phyloP scores from a whole-genome alignment of 2,797 vertebrate genomes.

The Loris lydekkerianus region DNA sequence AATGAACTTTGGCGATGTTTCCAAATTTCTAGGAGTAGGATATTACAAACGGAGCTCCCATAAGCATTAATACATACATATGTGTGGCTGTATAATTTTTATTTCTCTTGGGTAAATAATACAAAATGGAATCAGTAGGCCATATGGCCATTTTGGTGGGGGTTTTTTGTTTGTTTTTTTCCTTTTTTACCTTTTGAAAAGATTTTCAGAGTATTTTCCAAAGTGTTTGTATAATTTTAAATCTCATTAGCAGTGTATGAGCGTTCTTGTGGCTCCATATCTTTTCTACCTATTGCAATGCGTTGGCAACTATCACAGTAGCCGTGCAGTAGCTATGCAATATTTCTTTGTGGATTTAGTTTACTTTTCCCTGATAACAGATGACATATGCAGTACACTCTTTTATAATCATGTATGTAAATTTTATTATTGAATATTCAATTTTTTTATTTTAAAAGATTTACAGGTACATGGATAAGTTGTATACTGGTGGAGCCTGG shows the following conservation, averaged over 20 bases:
- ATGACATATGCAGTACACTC: not conserved
- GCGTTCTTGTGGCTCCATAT: not conserved
- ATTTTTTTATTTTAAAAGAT: not conserved
- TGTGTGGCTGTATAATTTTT: not conserved
- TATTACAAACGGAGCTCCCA: not conserved
- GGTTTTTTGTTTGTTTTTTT: not conserved
- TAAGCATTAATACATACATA: not conserved
- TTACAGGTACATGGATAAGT: not conserved
- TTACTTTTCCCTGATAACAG: not conserved
- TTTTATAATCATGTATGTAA: not conserved
- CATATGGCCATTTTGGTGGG: not conserved
- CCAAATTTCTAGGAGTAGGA: not conserved
- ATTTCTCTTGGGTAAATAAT: not conserved
- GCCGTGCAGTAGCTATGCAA: not conserved
- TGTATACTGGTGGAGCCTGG: not conserved
- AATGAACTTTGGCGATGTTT: not conserved
- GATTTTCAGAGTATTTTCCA: not conserved
- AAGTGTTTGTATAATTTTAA: not conserved
- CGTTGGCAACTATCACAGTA: not conserved
- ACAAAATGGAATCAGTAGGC: not conserved
- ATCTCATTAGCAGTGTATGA: not conserved
- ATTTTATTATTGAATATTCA: not conserved
- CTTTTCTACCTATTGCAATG: not conserved
- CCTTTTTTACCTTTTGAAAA: not conserved
- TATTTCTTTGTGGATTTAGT: not conserved